Base-by-base conservation (phyloP, 2,888 invertebrate species). In the Crepidodera aurea region DNA sequence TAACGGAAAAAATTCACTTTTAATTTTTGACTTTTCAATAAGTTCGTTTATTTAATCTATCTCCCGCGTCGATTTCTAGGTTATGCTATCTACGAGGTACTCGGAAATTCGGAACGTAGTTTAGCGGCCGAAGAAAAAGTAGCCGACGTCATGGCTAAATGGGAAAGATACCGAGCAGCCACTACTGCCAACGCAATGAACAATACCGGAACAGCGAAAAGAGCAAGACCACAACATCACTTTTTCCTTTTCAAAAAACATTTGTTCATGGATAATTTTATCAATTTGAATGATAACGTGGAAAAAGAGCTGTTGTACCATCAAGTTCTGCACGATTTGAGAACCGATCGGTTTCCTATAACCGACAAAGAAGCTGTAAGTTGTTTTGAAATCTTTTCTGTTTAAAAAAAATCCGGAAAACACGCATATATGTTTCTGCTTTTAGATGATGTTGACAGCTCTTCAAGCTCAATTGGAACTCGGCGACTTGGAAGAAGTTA, bases 241-340 rank as follows among this genome's bases (percentile, higher is more conserved):
- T 85, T 89, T 72, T 90, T 90, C 81, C 79, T 91, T 18, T 91
- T 92, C 76, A 91, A 92, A 82, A 94, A 94, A 81, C 92, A 93
- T 78, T 81, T 94, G 63, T 92, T 93, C 80, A 85, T 92, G 71
- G 91, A 92, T 78, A 88, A 88, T 42, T 93, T 88, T 73, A 87
- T 92, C 77, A 91, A 93, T 79, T 81, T 91, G 57, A 86, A 87
- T 64, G 93, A 93, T 82, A 90, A 92, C 0, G 94, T 97, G 0
- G 97, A 97, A 79, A 95, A 96, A 82, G 96, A 97, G 81, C 83
- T 97, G 37, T 82, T 97, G 27, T 96, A 96, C 81, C 95, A 96
- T 83, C 97, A 97, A 82, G 91, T 96, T 51, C 83, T 97, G 64
- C 94, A 96, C 77, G 91, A 94, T 70, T 87, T 97, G 62, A 87